These are phyloP conservation scores for Daptonema setosum DNA, from an alignment of 2,888 invertebrate genomes.

Conservation along the genomic window DNA sequence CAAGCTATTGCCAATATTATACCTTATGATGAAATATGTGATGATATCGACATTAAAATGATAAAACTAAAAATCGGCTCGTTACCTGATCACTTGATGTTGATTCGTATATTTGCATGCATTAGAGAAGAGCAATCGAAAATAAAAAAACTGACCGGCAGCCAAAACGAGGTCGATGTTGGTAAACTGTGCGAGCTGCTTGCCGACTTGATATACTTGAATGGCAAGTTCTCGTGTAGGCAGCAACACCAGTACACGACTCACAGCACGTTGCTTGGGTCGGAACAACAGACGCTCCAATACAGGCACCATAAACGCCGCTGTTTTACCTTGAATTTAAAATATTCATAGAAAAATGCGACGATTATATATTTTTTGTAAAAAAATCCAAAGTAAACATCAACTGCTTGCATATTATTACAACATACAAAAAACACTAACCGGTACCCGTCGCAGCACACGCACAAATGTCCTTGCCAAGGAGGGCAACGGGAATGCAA, in stretches of 20 bases:
- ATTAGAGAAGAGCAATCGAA: constrained; percentile 1
- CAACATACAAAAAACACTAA: too few species aligned
- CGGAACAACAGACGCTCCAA: constrained; percentile 72
- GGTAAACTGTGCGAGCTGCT: constrained; percentile 68
- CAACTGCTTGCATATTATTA: too few species aligned
- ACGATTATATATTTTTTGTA: too few species aligned
- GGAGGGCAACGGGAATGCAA: constrained; percentile 72
- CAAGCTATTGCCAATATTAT: too few species aligned
- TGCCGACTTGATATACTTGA: constrained; percentile 81
- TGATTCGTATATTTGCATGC: too few species aligned
- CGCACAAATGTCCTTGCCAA: constrained; percentile 83
- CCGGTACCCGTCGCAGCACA: constrained; percentile 81
- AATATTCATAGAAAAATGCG: too few species aligned
- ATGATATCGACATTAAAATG: too few species aligned
- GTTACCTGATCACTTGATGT: too few species aligned
- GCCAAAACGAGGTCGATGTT: constrained; percentile 29
- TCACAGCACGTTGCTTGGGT: constrained; percentile 41
- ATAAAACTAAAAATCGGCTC: too few species aligned
- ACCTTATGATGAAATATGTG: too few species aligned
- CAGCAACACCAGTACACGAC: constrained; percentile 70
- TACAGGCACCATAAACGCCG: constrained; percentile 92
- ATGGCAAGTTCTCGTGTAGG: constrained; percentile 93
- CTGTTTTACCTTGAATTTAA: constrained; percentile 84
- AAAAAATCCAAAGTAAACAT: too few species aligned
- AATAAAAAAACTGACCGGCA: constrained; percentile 21